Evolutionary conservation across 2,113 vertebrate species (phyloP).

Genomic region (Toxotes jaculatrix): DNA sequence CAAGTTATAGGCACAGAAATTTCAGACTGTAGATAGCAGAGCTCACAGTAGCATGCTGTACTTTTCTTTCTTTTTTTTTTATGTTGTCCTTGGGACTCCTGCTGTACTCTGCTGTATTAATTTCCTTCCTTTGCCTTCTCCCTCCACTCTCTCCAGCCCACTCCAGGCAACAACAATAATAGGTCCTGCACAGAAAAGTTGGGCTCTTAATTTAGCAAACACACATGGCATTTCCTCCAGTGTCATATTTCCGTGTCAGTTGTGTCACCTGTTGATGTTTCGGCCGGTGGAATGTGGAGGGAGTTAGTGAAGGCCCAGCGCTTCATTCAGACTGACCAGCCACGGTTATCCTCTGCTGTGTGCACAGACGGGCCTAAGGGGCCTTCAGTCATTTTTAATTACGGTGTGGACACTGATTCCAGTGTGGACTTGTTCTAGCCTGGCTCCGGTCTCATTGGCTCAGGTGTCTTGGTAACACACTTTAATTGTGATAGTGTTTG

Average conservation of each 20-base stretch:
- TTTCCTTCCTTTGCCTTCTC: conserved; percentile 63
- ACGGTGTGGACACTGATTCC: conserved; percentile 50
- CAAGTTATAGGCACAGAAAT: background rate
- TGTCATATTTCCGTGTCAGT: conserved; percentile 42
- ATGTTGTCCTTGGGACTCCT: conserved; percentile 64
- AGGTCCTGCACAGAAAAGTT: conserved; percentile 19
- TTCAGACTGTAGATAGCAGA: conserved; percentile 3
- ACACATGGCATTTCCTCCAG: conserved; percentile 35
- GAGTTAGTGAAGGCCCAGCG: conserved; percentile 28
- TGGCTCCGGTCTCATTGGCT: conserved; percentile 10
- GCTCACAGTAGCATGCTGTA: conserved; percentile 18
- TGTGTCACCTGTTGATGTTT: conserved; percentile 70
- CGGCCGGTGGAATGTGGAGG: conserved; percentile 61
- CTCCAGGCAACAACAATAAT: conserved; percentile 61
- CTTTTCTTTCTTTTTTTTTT: background rate
- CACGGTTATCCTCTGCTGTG: conserved; percentile 51
- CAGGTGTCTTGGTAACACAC: conserved; percentile 29
- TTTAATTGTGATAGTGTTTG: background rate
- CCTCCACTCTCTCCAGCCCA: conserved; percentile 40
- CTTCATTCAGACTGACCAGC: conserved; percentile 45
- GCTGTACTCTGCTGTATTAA: conserved; percentile 40
- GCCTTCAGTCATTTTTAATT: conserved; percentile 70
- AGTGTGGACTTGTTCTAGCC: conserved; percentile 51
- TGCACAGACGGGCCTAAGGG: conserved; percentile 31
- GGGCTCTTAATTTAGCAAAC: conserved; percentile 52